Percentiles rank a stretch among this genome's conserved stretches.
Evolutionary conservation across 1,140 invertebrate species (phyloP).

Genomic region (Paraescarpia echinospica): DNA sequence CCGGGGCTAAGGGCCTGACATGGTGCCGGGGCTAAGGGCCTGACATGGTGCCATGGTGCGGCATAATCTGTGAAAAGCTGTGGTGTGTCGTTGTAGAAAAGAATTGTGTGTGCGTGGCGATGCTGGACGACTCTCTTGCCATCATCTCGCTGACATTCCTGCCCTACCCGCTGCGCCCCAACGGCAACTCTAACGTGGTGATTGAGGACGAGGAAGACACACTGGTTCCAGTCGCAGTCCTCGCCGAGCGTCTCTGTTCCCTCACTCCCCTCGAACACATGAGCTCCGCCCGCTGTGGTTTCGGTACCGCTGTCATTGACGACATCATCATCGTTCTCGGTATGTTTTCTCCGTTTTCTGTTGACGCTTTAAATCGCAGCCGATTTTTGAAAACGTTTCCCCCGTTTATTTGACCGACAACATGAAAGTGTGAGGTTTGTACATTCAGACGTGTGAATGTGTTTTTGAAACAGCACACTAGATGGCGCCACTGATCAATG

Average conservation of each 20-base stretch:
- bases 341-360: conserved; percentile 43
- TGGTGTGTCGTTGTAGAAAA: conserved; percentile 60
- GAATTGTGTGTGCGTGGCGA: conserved; percentile 69
- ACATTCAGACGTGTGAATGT: no score
- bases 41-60: no score
- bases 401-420: no score
- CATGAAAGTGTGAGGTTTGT: no score
- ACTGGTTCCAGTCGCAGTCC: not conserved
- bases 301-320: conserved; percentile 72
- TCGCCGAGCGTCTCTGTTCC: conserved; percentile 55
- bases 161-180: conserved; percentile 50
- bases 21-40: no score
- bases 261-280: conserved; percentile 67
- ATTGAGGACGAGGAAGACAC: not conserved
- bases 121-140: conserved; percentile 66
- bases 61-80: not conserved
- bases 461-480: no score
- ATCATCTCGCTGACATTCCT: conserved; percentile 65
- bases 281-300: conserved; percentile 71
- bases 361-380: no score
- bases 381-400: no score
- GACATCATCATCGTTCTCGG: conserved; percentile 74
- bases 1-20: no score
- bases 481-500: no score
- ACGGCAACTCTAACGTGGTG: conserved; percentile 27